Evolutionary conservation across 2,888 invertebrate species (phyloP).

Genomic region (Cremastobaeus sp.): DNA sequence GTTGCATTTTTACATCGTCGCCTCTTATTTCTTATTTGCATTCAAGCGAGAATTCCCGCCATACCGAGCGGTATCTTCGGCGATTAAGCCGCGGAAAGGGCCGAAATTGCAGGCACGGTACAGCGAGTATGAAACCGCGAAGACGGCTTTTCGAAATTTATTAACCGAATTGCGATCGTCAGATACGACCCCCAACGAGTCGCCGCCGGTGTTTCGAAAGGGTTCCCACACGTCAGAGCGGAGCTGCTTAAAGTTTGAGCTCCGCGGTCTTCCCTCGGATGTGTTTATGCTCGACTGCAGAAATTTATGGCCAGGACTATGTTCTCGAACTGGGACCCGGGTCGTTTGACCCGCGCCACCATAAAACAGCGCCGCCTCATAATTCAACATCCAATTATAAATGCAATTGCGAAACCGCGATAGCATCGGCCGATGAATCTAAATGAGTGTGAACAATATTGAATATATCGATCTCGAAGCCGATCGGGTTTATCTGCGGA

Average conservation of each 20-base stretch:
- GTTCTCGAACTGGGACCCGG: slow-evolving; percentile 42
- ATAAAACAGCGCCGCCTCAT: slow-evolving; percentile 52
- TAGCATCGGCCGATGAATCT: slow-evolving; percentile 33
- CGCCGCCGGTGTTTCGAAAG: slow-evolving; percentile 37
- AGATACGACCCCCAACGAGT: slow-evolving; percentile 47
- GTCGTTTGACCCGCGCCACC: slow-evolving; percentile 53
- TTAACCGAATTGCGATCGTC: slow-evolving; percentile 21
- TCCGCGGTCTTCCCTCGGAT: slow-evolving; percentile 47
- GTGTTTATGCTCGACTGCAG: slow-evolving; percentile 52
- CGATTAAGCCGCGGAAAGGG: no score
- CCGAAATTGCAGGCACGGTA: no score
- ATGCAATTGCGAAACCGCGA: slow-evolving; percentile 52
- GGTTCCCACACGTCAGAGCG: slow-evolving; percentile 55
- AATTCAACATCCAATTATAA: slow-evolving; percentile 58
- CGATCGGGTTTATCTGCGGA: no score
- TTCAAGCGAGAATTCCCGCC: no score
- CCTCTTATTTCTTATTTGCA: no score
- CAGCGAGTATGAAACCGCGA: slow-evolving; percentile 4
- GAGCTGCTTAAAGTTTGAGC: slow-evolving; percentile 25
- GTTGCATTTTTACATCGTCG: no score
- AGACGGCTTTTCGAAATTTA: slow-evolving; percentile 24
- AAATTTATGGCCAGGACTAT: slow-evolving; percentile 54
- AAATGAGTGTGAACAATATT: slow-evolving; percentile 44
- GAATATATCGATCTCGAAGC: slow-evolving; percentile 42
- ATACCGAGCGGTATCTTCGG: no score